phyloP scores from a whole-genome alignment of 2,113 vertebrate species.

The Bostrychus sinensis region DNA sequence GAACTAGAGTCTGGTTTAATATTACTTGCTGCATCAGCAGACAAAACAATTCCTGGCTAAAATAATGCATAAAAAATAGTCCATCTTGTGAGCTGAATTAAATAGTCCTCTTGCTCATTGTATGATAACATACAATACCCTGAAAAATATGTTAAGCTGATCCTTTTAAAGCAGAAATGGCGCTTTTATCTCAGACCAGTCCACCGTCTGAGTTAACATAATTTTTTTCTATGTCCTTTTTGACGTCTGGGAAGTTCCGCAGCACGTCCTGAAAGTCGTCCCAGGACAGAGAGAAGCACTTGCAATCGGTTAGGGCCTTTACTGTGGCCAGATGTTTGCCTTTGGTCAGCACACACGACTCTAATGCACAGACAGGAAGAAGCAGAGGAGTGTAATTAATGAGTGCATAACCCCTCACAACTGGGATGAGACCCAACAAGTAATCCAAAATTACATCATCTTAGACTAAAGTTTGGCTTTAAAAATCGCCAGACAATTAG shows the following conservation, averaged over 20 bases:
- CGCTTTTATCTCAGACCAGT: constrained; percentile 38
- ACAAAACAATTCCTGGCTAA: constrained; percentile 14
- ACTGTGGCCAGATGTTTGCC: constrained; percentile 68
- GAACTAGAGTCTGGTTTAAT: constrained; percentile 30
- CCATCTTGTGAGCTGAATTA: constrained; percentile 1
- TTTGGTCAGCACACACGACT: constrained; percentile 71
- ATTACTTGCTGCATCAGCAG: constrained; percentile 32
- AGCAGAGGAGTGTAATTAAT: constrained; percentile 48
- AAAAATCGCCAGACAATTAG: constrained; percentile 35
- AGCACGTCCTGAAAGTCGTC: constrained; percentile 59
- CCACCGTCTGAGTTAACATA: constrained; percentile 41
- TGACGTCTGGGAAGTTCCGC: constrained; percentile 64
- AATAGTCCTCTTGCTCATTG: background rate
- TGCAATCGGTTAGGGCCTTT: constrained; percentile 64
- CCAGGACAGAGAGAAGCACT: constrained; percentile 74
- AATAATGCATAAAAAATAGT: constrained; percentile 8
- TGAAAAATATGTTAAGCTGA: constrained; percentile 2
- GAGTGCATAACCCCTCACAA: constrained; percentile 47
- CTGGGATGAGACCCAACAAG: constrained; percentile 55
- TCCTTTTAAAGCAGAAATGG: background rate
- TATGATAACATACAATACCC: too few relatives aligned
- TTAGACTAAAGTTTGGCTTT: constrained; percentile 33
- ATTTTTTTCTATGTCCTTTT: constrained; percentile 63
- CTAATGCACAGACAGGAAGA: constrained; percentile 45
- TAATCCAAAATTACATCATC: constrained; percentile 66